Conservation (phyloP, 2,888 invertebrate genomes). For the Parascotia fuliginaria region DNA sequence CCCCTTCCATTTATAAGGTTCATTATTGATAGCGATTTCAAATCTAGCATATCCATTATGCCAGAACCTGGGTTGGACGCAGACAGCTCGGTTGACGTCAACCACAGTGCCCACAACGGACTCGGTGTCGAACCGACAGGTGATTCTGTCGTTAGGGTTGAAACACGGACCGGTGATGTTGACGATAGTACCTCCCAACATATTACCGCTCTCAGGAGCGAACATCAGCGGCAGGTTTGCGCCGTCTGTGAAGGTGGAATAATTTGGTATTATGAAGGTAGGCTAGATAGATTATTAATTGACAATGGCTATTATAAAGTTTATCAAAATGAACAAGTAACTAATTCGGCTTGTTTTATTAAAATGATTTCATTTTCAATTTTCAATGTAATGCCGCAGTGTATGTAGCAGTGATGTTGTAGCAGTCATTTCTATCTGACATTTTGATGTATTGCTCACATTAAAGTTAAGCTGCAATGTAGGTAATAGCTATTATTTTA, state of each 20-base stretch:
- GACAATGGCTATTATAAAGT: too few species aligned
- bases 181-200: conserved; percentile 98
- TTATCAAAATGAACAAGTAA: too few species aligned
- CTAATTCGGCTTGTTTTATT: too few species aligned
- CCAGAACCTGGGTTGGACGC: conserved; percentile 94
- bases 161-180: conserved; percentile 99
- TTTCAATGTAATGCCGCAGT: too few species aligned
- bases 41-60: conserved; percentile 96
- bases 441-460: too few species aligned
- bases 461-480: too few species aligned
- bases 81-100: conserved; percentile 93
- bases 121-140: conserved; percentile 94
- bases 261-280: too few species aligned
- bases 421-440: too few species aligned
- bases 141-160: conserved; percentile 89
- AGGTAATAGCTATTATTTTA: too few species aligned
- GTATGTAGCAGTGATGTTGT: too few species aligned
- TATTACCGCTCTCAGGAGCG: conserved; percentile 98
- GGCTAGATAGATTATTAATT: too few species aligned
- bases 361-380: too few species aligned
- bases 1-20: conserved; percentile 95
- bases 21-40: conserved; percentile 93
- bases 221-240: conserved; percentile 93
- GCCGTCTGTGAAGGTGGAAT: conserved; percentile 85
- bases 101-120: conserved; percentile 92